Percentiles rank a stretch among this genome's conserved stretches.
Evolutionary conservation across 2,888 invertebrate species (phyloP).

Genomic region (Hyposoter dolosus): DNA sequence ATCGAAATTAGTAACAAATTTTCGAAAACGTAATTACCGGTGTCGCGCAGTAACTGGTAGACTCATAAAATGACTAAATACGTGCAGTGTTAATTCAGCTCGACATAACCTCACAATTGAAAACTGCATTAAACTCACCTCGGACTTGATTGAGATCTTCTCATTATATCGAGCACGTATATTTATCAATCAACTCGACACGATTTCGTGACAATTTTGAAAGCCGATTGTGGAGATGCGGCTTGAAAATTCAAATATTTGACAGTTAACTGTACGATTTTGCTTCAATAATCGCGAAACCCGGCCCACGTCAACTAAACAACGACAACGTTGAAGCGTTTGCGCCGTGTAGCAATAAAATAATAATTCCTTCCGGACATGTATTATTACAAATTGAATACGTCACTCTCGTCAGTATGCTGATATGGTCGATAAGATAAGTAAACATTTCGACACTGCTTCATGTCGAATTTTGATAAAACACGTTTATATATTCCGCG

Average conservation of each 20-base stretch:
- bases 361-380: background rate
- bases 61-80: background rate
- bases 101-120: constrained; percentile 53
- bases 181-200: background rate
- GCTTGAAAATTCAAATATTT: constrained; percentile 11
- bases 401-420: background rate
- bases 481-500: background rate
- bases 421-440: background rate
- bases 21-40: background rate
- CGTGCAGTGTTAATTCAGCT: constrained; percentile 8
- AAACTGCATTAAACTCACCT: constrained; percentile 43
- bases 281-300: constrained; percentile 19
- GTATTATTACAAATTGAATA: background rate
- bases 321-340: constrained; percentile 14
- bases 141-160: constrained; percentile 54
- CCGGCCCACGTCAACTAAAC: constrained; percentile 66
- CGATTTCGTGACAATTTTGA: background rate
- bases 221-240: background rate
- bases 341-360: background rate
- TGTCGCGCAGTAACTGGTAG: background rate
- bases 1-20: background rate
- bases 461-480: background rate
- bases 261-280: constrained; percentile 40
- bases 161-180: constrained; percentile 50
- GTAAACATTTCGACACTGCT: background rate